A percentile compares a stretch with the other conserved stretches of the same genome.
Evolutionary conservation across 1,140 invertebrate genomes (phyloP).

Genomic region (Chelonus insularis): DNA sequence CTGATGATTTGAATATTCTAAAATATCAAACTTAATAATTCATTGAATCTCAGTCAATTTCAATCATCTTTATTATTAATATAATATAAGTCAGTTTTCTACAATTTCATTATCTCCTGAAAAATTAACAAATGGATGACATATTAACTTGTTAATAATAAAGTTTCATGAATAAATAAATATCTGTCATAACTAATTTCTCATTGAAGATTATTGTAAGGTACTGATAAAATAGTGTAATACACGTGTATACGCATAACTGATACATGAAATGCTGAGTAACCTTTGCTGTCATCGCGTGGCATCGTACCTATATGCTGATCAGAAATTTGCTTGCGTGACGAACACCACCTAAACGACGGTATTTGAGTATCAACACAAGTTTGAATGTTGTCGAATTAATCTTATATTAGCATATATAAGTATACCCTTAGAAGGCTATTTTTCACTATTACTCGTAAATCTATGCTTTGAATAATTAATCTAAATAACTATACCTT

Average conservation of each 20-base stretch:
- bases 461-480: no score
- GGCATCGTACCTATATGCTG: neutral
- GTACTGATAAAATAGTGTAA: neutral
- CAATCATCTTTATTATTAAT: no score
- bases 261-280: neutral
- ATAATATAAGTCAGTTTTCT: no score
- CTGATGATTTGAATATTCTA: no score
- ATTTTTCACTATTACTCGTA: no score
- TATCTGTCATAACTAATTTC: neutral
- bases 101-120: no score
- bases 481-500: no score
- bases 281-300: constrained; percentile 8
- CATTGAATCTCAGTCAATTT: no score
- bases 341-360: constrained; percentile 1
- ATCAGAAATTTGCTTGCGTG: constrained; percentile 11
- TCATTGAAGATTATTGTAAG: constrained; percentile 6
- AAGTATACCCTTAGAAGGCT: neutral
- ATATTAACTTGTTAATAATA: no score
- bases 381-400: constrained; percentile 39
- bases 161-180: no score
- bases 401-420: constrained; percentile 35
- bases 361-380: constrained; percentile 13
- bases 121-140: no score
- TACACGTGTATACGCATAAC: constrained; percentile 1
- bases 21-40: no score